Evolutionary conservation across 2,113 vertebrate genomes (phyloP).

Genomic region (Nothocercus julius): DNA sequence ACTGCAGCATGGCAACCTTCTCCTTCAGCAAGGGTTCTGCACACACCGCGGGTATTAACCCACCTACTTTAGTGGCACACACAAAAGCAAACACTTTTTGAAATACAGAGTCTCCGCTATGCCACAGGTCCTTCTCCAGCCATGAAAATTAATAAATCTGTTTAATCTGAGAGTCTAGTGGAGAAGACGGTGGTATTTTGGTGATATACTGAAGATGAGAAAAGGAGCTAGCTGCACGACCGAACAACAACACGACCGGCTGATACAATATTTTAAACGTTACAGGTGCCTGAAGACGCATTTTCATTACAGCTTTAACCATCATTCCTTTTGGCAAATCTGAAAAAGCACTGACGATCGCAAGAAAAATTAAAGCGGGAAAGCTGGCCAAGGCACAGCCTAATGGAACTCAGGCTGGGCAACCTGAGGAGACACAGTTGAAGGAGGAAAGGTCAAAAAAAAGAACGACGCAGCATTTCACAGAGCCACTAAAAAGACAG

Average conservation of each 20-base stretch:
- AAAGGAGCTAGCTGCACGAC: not conserved
- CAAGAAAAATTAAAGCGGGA: not conserved
- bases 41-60: not conserved
- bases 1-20: not conserved
- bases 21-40: not conserved
- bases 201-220: not conserved
- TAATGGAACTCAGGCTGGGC: not conserved
- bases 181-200: constrained; percentile 2
- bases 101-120: not conserved
- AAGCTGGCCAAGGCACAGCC: not conserved
- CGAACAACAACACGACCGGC: not conserved
- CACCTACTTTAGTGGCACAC: not conserved
- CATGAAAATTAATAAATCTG: not conserved
- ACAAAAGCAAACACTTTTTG: not conserved
- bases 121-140: not conserved
- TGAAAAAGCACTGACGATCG: not conserved
- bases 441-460: not conserved
- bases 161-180: not conserved
- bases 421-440: not conserved
- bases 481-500: not conserved
- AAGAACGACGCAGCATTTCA: not conserved
- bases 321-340: not conserved
- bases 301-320: not conserved
- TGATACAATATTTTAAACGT: not conserved
- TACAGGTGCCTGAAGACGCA: not conserved